These are phyloP conservation scores for Spilosoma lubricipeda DNA, from an alignment of 2,888 invertebrate genomes.

Conservation along the genomic window DNA sequence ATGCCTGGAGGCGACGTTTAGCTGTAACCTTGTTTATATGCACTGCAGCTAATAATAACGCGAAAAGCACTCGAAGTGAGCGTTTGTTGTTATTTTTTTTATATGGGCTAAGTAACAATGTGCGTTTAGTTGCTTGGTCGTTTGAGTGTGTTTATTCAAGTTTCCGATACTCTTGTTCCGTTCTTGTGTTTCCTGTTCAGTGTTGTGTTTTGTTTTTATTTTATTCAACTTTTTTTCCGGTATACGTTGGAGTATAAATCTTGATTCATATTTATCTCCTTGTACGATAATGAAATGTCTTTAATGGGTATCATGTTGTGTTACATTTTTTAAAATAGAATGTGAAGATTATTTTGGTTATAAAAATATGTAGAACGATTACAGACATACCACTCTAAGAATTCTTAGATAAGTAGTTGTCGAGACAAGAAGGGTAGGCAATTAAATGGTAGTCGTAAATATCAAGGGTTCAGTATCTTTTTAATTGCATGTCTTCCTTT, in stretches of 20 bases:
- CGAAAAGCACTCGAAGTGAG: constrained; percentile 75
- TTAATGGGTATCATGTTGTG: constrained; percentile 23
- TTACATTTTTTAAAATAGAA: constrained; percentile 28
- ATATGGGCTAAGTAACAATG: constrained; percentile 66
- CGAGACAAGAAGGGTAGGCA: constrained; percentile 18
- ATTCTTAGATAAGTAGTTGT: constrained; percentile 39
- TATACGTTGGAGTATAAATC: constrained; percentile 20
- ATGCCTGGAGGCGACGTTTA: constrained; percentile 79
- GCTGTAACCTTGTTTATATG: constrained; percentile 83
- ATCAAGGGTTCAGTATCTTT: constrained; percentile 32
- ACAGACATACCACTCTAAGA: constrained; percentile 35
- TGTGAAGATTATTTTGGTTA: constrained; percentile 36
- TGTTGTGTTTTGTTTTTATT: constrained; percentile 49
- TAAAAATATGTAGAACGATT: constrained; percentile 45
- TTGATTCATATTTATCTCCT: constrained; percentile 22
- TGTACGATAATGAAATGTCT: constrained; percentile 3
- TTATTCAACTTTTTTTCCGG: constrained; percentile 36
- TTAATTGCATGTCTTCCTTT: constrained; percentile 17
- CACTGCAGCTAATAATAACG: constrained; percentile 83
- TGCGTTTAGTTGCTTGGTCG: constrained; percentile 65
- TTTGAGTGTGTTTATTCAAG: constrained; percentile 66
- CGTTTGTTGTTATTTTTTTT: constrained; percentile 73
- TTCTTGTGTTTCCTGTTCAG: constrained; percentile 62
- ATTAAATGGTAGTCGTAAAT: constrained; percentile 17
- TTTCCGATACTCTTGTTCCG: constrained; percentile 69